Evolutionary conservation across 2,113 vertebrate genomes (phyloP), one percentile per base, ranked within the genome.

Genomic region (Tonatia bakeri): DNA sequence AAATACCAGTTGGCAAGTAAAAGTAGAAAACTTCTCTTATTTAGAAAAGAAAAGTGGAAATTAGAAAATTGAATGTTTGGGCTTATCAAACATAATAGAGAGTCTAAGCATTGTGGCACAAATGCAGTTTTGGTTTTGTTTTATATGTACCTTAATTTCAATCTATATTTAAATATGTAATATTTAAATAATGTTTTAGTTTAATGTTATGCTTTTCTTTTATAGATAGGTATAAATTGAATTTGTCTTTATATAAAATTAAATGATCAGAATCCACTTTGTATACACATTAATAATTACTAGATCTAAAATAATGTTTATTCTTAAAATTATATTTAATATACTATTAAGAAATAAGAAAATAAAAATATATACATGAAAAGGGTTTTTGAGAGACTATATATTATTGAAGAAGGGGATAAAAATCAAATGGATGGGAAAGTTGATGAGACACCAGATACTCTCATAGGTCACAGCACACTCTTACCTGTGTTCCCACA

Each of bases 1-100:
- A 80, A 80, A 56, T 56, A 80, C 54, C 12, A 28, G 50, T 50
- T 86, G 85, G 20, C 59, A 96, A 89, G 2, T 31, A 64, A 52
- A 4, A 76, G 17, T 70, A 17, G 38, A 26, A 83, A 93, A 64
- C 19, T 5, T 56, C 52, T 19, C 38, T 91, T 67, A 77, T 73
- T 90, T 80, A 86, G 36, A 77, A 84, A 80, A 26, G 72, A 95
- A 91, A 86, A 70, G 36, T 75, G 45, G 43, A 93, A 81, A 70
- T 95, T 65, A 70, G 72, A 38, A 56, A 87, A 76, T 50, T 70
- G 20, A 93, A 16, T 5, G 13, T 73, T 83, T 80, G 19, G 50
- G 22, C 76, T 88, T 76, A 80, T 80, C 79, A 83, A 67, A 10
- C 22, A 31, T 47, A 59, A 77, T 36, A 64, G 31, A 6, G 65